These are phyloP conservation scores for Stenopsyche tienmushanensis DNA, from an alignment of 1,140 invertebrate species.

Conservation along the genomic window DNA sequence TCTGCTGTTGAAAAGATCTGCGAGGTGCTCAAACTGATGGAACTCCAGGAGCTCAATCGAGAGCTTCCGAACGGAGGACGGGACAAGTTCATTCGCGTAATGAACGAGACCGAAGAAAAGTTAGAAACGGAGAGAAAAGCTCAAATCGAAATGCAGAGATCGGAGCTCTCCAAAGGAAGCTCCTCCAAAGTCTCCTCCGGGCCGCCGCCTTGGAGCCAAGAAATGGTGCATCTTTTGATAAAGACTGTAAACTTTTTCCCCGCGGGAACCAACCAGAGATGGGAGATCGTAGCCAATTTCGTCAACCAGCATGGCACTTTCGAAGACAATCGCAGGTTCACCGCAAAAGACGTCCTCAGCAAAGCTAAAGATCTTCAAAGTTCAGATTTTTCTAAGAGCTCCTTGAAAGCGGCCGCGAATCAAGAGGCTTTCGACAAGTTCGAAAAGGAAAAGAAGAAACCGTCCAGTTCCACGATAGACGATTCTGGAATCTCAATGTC, in stretches of 20 bases:
- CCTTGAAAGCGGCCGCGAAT: constrained; percentile 83
- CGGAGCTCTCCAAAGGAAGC: constrained; percentile 47
- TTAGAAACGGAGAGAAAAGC: constrained; percentile 74
- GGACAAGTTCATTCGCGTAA: constrained; percentile 64
- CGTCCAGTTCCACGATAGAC: constrained; percentile 60
- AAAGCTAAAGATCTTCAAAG: constrained; percentile 95
- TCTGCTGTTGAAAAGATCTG: constrained; percentile 88
- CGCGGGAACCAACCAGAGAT: constrained; percentile 91
- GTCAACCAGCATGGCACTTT: constrained; percentile 84
- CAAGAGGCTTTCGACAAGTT: constrained; percentile 91
- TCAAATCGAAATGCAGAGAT: constrained; percentile 58
- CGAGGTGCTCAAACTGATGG: constrained; percentile 70
- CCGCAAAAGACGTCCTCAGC: constrained; percentile 88
- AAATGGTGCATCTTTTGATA: constrained; percentile 83
- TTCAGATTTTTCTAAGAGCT: constrained; percentile 82
- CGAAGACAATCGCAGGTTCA: constrained; percentile 57
- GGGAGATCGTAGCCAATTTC: constrained; percentile 96
- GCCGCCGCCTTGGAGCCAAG: constrained; percentile 73
- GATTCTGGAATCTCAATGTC: constrained; percentile 58
- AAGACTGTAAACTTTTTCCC: constrained; percentile 97
- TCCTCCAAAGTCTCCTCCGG: constrained; percentile 51
- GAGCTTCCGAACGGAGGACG: constrained; percentile 65
- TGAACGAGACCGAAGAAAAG: constrained; percentile 70
- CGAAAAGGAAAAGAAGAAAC: constrained; percentile 79
- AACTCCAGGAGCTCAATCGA: constrained; percentile 78